Evolutionary conservation across 1,140 invertebrate species (phyloP).

Genomic region (Macrocentrus cingulum): DNA sequence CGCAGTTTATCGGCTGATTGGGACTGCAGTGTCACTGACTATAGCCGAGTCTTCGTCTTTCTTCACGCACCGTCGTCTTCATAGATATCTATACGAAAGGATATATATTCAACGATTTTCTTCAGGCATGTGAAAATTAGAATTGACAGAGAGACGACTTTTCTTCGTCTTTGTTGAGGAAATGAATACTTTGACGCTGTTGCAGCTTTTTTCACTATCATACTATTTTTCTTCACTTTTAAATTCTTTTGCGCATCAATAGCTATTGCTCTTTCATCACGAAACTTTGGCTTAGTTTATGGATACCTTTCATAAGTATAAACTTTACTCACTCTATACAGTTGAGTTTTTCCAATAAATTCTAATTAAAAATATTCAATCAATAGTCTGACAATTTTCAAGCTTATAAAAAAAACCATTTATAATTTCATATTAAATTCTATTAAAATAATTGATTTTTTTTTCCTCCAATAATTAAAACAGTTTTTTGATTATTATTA

Average conservation of each 20-base stretch:
- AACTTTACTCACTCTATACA: no score
- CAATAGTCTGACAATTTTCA: no score
- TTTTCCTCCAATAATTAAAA: no score
- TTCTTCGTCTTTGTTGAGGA: slow-evolving; percentile 2
- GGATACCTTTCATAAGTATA: no score
- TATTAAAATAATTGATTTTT: no score
- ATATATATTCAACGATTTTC: slow-evolving; percentile 14
- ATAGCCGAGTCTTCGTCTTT: slow-evolving; percentile 9
- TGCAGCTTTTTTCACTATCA: not conserved
- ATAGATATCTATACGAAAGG: not conserved
- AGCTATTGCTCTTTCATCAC: not conserved
- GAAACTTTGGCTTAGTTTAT: no score
- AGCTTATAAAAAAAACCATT: no score
- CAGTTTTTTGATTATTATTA: no score
- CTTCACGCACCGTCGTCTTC: not conserved
- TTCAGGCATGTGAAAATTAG: slow-evolving; percentile 14
- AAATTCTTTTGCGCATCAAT: no score
- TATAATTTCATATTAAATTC: no score
- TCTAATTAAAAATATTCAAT: no score
- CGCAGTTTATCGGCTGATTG: slow-evolving; percentile 22
- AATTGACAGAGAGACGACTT: slow-evolving; percentile 13
- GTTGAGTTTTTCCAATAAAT: no score
- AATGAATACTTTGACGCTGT: slow-evolving; percentile 20
- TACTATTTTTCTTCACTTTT: not conserved
- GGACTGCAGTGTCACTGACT: slow-evolving; percentile 6